Evolutionary conservation across 1,140 invertebrate species (phyloP).

Genomic region (Philopotamus ludificatus): DNA sequence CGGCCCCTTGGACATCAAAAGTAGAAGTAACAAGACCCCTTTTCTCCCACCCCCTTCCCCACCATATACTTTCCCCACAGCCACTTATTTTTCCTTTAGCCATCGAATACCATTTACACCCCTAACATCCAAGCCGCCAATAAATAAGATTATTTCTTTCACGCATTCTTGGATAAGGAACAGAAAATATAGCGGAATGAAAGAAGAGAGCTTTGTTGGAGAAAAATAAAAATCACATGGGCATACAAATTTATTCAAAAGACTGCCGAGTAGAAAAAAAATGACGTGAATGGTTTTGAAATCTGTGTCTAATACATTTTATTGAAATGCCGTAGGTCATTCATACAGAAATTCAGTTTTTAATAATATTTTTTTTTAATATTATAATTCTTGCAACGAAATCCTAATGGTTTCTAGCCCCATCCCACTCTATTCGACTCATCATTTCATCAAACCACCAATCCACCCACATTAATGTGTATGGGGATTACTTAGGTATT

Average conservation of each 20-base stretch:
- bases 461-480: slow-evolving; percentile 31
- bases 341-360: too few species aligned
- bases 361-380: too few species aligned
- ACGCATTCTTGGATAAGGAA: slow-evolving; percentile 5
- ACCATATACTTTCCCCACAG: slow-evolving; percentile 9
- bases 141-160: slow-evolving; percentile 39
- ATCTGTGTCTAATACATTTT: too few species aligned
- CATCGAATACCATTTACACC: slow-evolving; percentile 39
- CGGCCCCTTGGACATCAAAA: slow-evolving; percentile 30
- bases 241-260: too few species aligned
- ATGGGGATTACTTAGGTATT: slow-evolving; percentile 34
- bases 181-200: too few species aligned
- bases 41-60: slow-evolving; percentile 11
- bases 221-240: too few species aligned
- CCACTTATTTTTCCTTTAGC: slow-evolving; percentile 39
- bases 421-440: slow-evolving; percentile 4
- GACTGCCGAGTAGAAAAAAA: too few species aligned
- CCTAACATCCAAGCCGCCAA: slow-evolving; percentile 22
- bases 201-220: too few species aligned
- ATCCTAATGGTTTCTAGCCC: slow-evolving; percentile 8
- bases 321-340: too few species aligned
- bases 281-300: too few species aligned
- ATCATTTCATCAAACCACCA: slow-evolving; percentile 4
- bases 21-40: slow-evolving; percentile 20
- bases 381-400: too few species aligned